Base-by-base conservation (phyloP, 2,797 vertebrate genomes). In the Sebastolobus altivelis region DNA sequence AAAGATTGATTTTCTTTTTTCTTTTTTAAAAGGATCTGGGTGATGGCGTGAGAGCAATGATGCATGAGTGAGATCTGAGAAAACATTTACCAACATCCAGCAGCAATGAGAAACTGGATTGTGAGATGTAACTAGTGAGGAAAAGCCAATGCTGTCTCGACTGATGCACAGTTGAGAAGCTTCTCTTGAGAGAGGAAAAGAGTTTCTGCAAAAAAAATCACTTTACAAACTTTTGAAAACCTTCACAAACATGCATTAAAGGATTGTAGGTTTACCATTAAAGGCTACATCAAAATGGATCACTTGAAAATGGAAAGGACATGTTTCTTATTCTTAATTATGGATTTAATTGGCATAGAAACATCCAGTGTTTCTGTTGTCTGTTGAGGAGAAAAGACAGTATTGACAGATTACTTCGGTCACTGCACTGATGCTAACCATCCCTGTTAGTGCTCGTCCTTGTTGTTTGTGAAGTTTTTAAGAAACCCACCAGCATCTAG, bases 31-130 rank as follows among this genome's bases (percentile, higher is more conserved):
- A 77, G 69, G 84, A 76, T 90, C 88, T 97, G 94, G 95, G 96
- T 96, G 90, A 97, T 96, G 96, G 96, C 94, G 67, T 92, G 92
- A 92, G 92, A 91, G 91, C 93, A 95, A 92, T 94, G 95, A 94
- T 95, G 91, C 94, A 92, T 92, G 86, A 59, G 85, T 89, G 79
- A 87, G 86, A 87, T 86, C 82, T 88, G 80, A 90, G 90, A 74
- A 90, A 89, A 88, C 89, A 93, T 93, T 93, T 91, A 90, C 84
- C 88, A 90, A 90, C 86, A 87, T 92, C 86, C 86, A 91, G 88
- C 81, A 79, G 76, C 75, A 87, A 75, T 66, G 65, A 77, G 80
- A 66, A 83, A 87, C 79, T 83, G 72, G 77, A 87, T 81, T 82
- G 71, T 65, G 75, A 89, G 77, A 88, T 86, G 85, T 87, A 86